Conservation (phyloP, 1,140 invertebrate genomes). For the Nymphalis io region DNA sequence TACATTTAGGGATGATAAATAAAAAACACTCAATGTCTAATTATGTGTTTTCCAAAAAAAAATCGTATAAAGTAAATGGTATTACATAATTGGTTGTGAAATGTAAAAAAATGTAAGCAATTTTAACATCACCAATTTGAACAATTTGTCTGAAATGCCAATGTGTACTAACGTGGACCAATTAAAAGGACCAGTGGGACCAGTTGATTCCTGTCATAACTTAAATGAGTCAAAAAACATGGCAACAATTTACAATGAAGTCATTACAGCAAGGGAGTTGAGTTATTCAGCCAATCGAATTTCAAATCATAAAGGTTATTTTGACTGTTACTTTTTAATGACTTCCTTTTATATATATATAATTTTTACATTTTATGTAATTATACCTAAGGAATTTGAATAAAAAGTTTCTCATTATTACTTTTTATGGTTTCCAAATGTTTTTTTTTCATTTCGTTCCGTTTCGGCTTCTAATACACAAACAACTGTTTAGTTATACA, state of each 20-base stretch:
- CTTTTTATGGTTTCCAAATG: too few species aligned
- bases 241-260: slow-evolving; percentile 40
- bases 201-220: slow-evolving; percentile 35
- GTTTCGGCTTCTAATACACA: too few species aligned
- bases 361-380: too few species aligned
- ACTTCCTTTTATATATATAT: not conserved
- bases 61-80: slow-evolving; percentile 6
- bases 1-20: too few species aligned
- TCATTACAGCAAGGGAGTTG: slow-evolving; percentile 28
- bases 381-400: too few species aligned
- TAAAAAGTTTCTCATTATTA: too few species aligned
- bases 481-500: too few species aligned
- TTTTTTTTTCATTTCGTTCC: too few species aligned
- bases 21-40: not conserved
- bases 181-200: slow-evolving; percentile 11
- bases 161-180: slow-evolving; percentile 13
- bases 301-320: not conserved
- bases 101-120: not conserved
- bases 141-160: slow-evolving; percentile 20
- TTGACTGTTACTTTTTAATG: not conserved
- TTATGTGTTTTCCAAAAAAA: not conserved
- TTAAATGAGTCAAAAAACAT: slow-evolving; percentile 28
- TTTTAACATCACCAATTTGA: slow-evolving; percentile 3
- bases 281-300: not conserved
- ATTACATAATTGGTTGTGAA: slow-evolving; percentile 3